Conservation (phyloP, 1,140 invertebrate species). For the Meloidogyne hapla region DNA sequence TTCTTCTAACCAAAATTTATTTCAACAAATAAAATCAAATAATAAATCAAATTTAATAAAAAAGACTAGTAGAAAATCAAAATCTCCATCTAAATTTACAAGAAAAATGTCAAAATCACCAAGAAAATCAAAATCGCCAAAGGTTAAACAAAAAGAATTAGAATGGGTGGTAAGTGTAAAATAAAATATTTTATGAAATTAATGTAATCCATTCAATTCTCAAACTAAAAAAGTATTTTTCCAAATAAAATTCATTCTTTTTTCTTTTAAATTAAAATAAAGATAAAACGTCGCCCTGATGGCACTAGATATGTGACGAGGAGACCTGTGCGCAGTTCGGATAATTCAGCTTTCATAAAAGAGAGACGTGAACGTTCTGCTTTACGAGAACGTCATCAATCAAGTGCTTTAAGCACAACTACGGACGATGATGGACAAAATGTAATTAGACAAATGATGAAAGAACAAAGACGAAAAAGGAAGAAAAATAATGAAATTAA, state of each 20-base stretch:
- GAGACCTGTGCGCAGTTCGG: constrained; percentile 1
- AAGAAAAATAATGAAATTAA: not conserved
- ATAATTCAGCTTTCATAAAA: constrained; percentile 9
- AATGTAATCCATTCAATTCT: no score
- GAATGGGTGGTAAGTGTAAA: constrained; percentile 23
- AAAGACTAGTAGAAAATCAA: not conserved
- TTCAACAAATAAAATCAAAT: no score
- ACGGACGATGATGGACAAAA: constrained; percentile 17
- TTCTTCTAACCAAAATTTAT: no score
- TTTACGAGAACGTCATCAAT: constrained; percentile 3
- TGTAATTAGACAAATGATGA: not conserved
- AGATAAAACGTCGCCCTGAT: constrained; percentile 22
- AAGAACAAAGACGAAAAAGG: not conserved
- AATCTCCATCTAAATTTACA: not conserved
- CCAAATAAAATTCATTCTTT: no score
- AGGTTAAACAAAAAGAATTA: constrained; percentile 3
- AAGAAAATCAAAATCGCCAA: not conserved
- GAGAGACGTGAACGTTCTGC: constrained; percentile 14
- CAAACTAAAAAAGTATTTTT: no score
- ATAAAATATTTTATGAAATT: no score
- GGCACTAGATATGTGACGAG: constrained; percentile 19
- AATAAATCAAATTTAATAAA: not conserved
- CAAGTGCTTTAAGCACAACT: constrained; percentile 14
- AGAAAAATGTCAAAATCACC: not conserved
- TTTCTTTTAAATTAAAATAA: not conserved